Base-by-base conservation (phyloP, 2,113 vertebrate genomes). In the Gobio gobio region DNA sequence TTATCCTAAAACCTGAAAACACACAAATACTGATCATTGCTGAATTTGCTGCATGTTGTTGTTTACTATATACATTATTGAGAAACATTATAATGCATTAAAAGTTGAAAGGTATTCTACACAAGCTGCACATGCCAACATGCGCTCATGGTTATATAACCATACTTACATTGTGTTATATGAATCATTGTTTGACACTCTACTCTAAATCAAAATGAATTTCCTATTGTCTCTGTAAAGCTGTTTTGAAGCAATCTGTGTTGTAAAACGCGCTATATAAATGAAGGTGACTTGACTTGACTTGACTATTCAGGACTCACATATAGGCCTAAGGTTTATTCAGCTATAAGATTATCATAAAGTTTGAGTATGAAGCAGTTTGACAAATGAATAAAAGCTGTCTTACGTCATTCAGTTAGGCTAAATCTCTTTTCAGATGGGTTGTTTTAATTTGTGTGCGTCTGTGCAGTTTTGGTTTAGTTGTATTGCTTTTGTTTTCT, bases 401-500 rank as follows among this genome's bases (percentile, higher is more conserved):
- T 68, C 16, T 68, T 68, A 0, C 16, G 29, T 74, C 73, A 76
- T 14, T 78, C 40, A 20, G 64, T 36, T 43, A 83, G 72, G 73
- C 18, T 78, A 79, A 89, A 83, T 85, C 83, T 85, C 84, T 61
- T 84, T 49, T 84, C 78, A 58, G 61, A 47, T 63, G 84, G 84
- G 73, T 77, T 85, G 80, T 70, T 87, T 83, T 86, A 26, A 63
- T 89, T 80, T 85, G 45, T 84, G 73, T 88, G 87, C 43, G 45
- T 66, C 66, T 80, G 59, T 89, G 95, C 94, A 94, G 93, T 86
- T 96, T 88, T 90, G 79, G 20, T 88, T 88, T 87, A 80, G 86
- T 85, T 90, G 90, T 89, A 89, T 88, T 79, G 77, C 84, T 61
- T 85, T 88, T 93, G 95, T 94, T 95, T 96, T 88, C 83, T 91